Evolutionary conservation across 2,888 invertebrate species (phyloP).

Genomic region (Patella pellucida): DNA sequence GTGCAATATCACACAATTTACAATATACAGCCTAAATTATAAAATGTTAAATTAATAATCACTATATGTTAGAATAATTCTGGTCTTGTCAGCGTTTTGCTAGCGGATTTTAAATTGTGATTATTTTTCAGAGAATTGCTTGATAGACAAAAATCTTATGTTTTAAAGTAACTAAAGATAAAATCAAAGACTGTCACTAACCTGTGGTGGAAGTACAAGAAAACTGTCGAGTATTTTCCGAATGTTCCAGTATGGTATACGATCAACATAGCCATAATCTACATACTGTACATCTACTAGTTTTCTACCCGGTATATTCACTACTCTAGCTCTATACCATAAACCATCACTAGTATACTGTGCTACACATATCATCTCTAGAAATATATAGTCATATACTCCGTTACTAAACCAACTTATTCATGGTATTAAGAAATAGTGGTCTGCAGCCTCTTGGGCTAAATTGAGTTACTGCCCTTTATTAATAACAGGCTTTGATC

Average conservation of each 20-base stretch:
- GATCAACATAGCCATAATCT: slow-evolving; percentile 77
- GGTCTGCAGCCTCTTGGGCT: too few relatives aligned
- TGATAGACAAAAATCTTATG: too few relatives aligned
- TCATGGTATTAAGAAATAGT: too few relatives aligned
- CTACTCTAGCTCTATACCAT: slow-evolving; percentile 81
- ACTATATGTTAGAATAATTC: background rate
- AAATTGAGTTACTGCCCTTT: too few relatives aligned
- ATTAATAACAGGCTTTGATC: too few relatives aligned
- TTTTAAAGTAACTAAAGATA: too few relatives aligned
- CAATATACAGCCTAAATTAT: slow-evolving; percentile 74
- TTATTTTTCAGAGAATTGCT: too few relatives aligned
- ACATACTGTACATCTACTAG: slow-evolving; percentile 77
- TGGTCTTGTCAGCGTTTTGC: too few relatives aligned
- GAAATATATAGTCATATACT: slow-evolving; percentile 29
- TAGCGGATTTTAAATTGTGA: too few relatives aligned
- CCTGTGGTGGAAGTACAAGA: slow-evolving; percentile 57
- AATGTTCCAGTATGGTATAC: slow-evolving; percentile 74
- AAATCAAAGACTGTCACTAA: slow-evolving; percentile 22
- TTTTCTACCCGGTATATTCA: slow-evolving; percentile 69
- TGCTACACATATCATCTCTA: slow-evolving; percentile 80
- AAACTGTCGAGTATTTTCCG: slow-evolving; percentile 67
- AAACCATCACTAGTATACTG: slow-evolving; percentile 76
- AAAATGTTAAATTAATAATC: background rate
- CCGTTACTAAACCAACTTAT: too few relatives aligned
- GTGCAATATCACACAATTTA: slow-evolving; percentile 63